A percentile compares a stretch with the other conserved stretches of the same genome.
These are phyloP conservation scores for Apotomis betuletana DNA, from an alignment of 2,888 invertebrate genomes.

Conservation along the genomic window DNA sequence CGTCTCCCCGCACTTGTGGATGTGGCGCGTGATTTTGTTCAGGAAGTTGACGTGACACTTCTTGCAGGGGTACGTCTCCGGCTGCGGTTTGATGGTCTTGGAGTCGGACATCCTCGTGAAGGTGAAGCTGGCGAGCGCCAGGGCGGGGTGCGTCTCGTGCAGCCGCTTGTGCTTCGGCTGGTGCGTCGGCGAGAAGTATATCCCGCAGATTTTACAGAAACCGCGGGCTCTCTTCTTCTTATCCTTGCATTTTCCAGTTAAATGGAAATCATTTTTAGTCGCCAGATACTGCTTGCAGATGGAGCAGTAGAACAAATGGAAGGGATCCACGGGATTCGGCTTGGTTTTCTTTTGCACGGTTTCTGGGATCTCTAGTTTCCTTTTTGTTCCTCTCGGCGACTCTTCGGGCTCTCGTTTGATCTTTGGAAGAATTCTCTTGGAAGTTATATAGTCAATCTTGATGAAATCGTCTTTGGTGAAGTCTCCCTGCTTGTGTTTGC, in stretches of 20 bases:
- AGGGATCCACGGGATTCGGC: not conserved
- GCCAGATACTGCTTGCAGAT: constrained; percentile 45
- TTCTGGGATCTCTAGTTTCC: constrained; percentile 36
- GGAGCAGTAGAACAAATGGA: constrained; percentile 44
- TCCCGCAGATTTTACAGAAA: constrained; percentile 56
- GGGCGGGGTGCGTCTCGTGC: constrained; percentile 42
- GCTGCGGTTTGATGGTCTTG: constrained; percentile 46
- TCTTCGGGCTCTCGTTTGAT: not conserved
- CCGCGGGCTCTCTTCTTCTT: not conserved
- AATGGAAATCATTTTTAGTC: not conserved
- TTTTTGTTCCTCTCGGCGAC: constrained; percentile 44
- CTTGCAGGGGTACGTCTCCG: constrained; percentile 50
- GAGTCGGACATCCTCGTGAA: constrained; percentile 48
- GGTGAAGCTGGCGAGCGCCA: constrained; percentile 49
- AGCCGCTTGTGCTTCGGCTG: constrained; percentile 40
- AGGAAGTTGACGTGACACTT: constrained; percentile 54
- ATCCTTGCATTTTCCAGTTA: constrained; percentile 20
- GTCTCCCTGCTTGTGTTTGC: constrained; percentile 26
- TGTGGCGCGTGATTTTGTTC: fast-evolving
- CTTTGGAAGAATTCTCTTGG: not conserved
- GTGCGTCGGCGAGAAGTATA: constrained; percentile 44
- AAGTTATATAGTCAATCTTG: constrained; percentile 27
- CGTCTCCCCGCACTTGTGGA: constrained; percentile 49
- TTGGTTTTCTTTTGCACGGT: constrained; percentile 1
- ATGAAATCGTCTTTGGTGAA: constrained; percentile 36